These are phyloP conservation scores for Mesoclemmys tuberculata DNA, from an alignment of 2,113 vertebrate species.

Conservation along the genomic window DNA sequence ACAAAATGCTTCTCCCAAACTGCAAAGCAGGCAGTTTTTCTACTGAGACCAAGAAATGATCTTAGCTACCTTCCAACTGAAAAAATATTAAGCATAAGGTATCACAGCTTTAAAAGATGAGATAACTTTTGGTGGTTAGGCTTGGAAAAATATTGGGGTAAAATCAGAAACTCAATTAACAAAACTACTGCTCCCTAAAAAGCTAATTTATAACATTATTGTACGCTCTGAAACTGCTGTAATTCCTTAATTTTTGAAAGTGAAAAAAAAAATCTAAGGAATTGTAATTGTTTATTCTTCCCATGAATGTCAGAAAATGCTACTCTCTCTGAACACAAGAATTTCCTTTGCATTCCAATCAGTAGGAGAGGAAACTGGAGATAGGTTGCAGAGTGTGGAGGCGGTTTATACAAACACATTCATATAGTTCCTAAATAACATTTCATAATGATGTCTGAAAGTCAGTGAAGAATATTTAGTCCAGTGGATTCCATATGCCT, in stretches of 20 bases:
- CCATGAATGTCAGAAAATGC: fast-evolving
- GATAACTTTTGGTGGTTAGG: background rate
- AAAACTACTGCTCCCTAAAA: no score
- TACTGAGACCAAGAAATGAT: background rate
- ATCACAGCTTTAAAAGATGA: background rate
- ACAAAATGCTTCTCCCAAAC: background rate
- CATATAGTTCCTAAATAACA: background rate
- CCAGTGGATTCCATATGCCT: background rate
- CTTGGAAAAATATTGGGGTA: background rate
- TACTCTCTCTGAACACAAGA: background rate
- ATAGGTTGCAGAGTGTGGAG: background rate
- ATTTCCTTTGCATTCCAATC: background rate
- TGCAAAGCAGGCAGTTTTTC: background rate
- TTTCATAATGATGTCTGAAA: background rate
- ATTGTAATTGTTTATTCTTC: background rate
- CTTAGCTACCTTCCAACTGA: background rate
- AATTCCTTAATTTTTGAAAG: background rate
- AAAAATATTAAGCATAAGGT: background rate
- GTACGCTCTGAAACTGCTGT: background rate
- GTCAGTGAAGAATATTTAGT: background rate
- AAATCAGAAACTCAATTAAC: no score
- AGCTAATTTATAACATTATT: background rate
- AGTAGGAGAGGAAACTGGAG: background rate
- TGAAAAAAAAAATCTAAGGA: constrained; percentile 26
- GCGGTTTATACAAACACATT: background rate